These are phyloP conservation scores for Danio albolineatus DNA, from an alignment of 2,797 vertebrate genomes.

Conservation along the genomic window DNA sequence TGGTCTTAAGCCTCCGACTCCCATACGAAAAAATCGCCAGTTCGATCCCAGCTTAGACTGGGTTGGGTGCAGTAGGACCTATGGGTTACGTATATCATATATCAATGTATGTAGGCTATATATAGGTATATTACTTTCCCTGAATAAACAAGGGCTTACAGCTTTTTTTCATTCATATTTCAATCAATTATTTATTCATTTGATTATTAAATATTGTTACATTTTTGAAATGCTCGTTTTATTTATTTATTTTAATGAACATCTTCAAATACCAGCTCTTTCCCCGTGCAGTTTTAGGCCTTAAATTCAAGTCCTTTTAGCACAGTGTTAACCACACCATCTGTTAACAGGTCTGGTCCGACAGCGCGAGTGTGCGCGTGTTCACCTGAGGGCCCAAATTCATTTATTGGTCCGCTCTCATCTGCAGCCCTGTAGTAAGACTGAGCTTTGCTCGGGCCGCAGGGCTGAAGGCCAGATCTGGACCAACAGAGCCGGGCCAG, in stretches of 20 bases:
- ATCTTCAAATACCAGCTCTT: neutral
- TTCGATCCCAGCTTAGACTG: no score
- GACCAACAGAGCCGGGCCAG: slow-evolving; percentile 77
- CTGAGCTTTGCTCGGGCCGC: slow-evolving; percentile 74
- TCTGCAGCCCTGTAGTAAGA: slow-evolving; percentile 44
- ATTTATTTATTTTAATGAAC: neutral
- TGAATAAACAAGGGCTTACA: no score
- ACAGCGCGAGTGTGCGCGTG: neutral
- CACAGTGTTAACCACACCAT: neutral
- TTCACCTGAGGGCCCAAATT: slow-evolving; percentile 55
- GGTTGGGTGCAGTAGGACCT: no score
- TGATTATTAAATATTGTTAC: no score
- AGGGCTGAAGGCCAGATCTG: slow-evolving; percentile 72
- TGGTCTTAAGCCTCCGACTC: no score
- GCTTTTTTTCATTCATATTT: no score
- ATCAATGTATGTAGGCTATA: no score
- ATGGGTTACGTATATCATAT: no score
- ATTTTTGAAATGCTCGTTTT: neutral
- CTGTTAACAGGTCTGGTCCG: slow-evolving; percentile 26
- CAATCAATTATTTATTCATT: no score
- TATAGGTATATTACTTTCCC: no score
- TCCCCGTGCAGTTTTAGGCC: neutral
- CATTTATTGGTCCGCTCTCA: slow-evolving; percentile 52
- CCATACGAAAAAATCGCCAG: no score
- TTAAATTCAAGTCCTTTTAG: slow-evolving; percentile 35